phyloP scores from a whole-genome alignment of 2,113 vertebrate species.

The Forbesichthys agassizii region DNA sequence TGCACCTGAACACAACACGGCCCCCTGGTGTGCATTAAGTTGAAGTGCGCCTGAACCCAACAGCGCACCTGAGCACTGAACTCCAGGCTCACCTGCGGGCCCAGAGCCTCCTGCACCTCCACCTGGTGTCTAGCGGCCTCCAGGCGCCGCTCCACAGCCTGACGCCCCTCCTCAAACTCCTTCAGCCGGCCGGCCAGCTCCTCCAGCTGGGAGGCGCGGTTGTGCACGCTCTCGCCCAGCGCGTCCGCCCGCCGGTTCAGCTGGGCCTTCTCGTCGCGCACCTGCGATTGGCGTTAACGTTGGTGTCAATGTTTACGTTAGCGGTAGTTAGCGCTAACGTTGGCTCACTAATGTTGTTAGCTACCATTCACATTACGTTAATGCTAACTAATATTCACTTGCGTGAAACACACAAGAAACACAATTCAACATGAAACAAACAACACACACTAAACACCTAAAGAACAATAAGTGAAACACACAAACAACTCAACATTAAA shows the following conservation, averaged over 20 bases:
- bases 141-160: slow-evolving; percentile 90
- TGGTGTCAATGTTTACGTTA: no score
- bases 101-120: slow-evolving; percentile 92
- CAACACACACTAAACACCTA: no score
- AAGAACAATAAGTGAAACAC: no score
- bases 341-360: no score
- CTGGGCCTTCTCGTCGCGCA: slow-evolving; percentile 90
- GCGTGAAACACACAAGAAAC: no score
- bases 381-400: no score
- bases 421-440: no score
- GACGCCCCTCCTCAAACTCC: slow-evolving; percentile 93
- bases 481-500: no score
- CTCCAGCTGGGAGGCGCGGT: slow-evolving; percentile 84
- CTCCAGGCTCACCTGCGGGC: slow-evolving; percentile 77
- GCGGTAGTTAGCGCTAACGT: no score
- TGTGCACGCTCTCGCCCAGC: slow-evolving; percentile 84
- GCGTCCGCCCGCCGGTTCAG: slow-evolving; percentile 88
- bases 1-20: background rate
- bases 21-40: no score
- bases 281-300: slow-evolving; percentile 29
- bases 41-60: background rate
- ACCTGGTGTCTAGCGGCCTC: slow-evolving; percentile 93
- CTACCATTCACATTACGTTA: no score
- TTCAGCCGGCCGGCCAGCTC: slow-evolving; percentile 91
- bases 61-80: background rate